Evolutionary conservation across 2,888 invertebrate genomes (phyloP).

Genomic region (Ecdyonurus torrentis): DNA sequence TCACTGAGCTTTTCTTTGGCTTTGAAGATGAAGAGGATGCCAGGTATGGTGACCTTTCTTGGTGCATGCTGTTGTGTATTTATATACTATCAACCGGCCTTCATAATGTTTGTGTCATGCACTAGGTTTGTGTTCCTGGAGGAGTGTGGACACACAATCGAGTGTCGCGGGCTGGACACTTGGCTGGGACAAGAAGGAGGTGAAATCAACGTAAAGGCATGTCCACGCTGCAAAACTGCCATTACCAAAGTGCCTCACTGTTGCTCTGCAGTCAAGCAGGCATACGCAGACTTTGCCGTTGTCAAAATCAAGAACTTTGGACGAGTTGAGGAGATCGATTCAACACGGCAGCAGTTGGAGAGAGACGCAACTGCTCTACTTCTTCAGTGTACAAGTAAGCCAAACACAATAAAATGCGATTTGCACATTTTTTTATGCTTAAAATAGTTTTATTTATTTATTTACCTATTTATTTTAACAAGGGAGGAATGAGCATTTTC

Average conservation of each 20-base stretch:
- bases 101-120: no score
- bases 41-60: slow-evolving; percentile 25
- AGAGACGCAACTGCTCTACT: no score
- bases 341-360: not conserved
- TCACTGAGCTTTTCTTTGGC: slow-evolving; percentile 29
- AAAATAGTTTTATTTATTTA: no score
- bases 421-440: no score
- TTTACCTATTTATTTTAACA: no score
- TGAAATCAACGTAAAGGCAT: slow-evolving; percentile 24
- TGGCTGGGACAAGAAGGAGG: slow-evolving; percentile 18
- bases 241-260: slow-evolving; percentile 39
- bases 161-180: slow-evolving; percentile 29
- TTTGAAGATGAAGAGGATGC: slow-evolving; percentile 36
- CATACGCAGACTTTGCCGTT: slow-evolving; percentile 21
- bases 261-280: slow-evolving; percentile 32
- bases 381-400: no score
- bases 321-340: slow-evolving; percentile 6
- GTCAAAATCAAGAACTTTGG: slow-evolving; percentile 21
- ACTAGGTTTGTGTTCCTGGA: slow-evolving; percentile 33
- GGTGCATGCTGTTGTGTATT: no score
- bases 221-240: slow-evolving; percentile 40
- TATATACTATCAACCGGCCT: no score
- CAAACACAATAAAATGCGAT: no score
- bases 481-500: no score
- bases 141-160: slow-evolving; percentile 35